These are phyloP conservation scores for Enteromius treurensis DNA, from an alignment of 2,797 vertebrate genomes.

Conservation along the genomic window DNA sequence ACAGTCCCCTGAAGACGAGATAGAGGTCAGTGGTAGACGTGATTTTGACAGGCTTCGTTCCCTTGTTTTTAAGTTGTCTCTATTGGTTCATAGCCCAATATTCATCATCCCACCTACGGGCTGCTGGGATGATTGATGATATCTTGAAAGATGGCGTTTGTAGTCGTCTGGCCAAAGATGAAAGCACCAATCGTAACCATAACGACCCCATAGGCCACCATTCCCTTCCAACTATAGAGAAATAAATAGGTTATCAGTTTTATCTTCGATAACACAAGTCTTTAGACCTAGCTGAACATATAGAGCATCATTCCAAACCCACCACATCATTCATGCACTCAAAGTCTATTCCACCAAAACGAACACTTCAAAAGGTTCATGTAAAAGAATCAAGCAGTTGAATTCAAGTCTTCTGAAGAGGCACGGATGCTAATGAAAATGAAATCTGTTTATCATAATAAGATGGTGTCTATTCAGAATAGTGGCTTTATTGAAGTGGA, in stretches of 20 bases:
- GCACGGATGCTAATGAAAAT: neutral
- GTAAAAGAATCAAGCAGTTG: neutral
- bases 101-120: neutral
- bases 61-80: neutral
- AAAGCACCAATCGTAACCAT: conserved; percentile 57
- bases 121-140: conserved; percentile 39
- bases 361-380: neutral
- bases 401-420: neutral
- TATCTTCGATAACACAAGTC: neutral
- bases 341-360: neutral
- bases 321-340: neutral
- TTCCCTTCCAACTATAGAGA: conserved; percentile 50
- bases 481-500: neutral
- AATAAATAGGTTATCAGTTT: neutral
- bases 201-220: conserved; percentile 54
- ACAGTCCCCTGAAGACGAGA: neutral
- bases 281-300: neutral
- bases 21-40: conserved; percentile 26
- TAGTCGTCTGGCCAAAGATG: conserved; percentile 63
- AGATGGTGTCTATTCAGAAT: neutral
- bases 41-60: conserved; percentile 5
- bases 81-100: neutral
- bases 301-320: no score
- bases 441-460: neutral
- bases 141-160: conserved; percentile 59